A percentile compares a stretch with the other conserved stretches of the same genome.
These are phyloP conservation scores for Cassiopea andromeda DNA, from an alignment of 30 jellyfish, hydroid and myxozoan genomes.

Conservation along the genomic window DNA sequence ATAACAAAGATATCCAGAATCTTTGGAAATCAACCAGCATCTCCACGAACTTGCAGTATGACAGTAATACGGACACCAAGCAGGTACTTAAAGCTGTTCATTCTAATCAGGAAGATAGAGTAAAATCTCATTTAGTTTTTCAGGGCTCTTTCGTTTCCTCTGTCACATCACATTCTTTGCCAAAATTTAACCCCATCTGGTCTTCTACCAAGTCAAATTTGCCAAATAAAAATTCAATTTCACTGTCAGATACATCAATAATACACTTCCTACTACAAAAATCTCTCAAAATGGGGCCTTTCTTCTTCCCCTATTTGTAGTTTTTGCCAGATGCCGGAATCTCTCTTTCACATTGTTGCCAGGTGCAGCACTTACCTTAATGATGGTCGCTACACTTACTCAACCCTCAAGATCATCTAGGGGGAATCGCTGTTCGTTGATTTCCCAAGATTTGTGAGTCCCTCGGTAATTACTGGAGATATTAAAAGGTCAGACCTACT, in stretches of 20 bases:
- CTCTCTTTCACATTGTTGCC: slow-evolving; percentile 38
- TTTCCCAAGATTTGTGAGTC: too few species aligned
- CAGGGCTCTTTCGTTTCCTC: slow-evolving; percentile 21
- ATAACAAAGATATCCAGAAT: neutral
- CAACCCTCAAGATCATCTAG: neutral
- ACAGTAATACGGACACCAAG: slow-evolving; percentile 12
- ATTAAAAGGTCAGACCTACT: too few species aligned
- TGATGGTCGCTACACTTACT: slow-evolving; percentile 7
- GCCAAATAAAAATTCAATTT: slow-evolving; percentile 19
- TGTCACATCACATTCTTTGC: slow-evolving; percentile 5
- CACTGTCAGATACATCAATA: slow-evolving; percentile 16
- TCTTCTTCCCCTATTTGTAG: slow-evolving; percentile 6
- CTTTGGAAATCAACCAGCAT: slow-evolving; percentile 49
- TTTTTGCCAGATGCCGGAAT: slow-evolving; percentile 27
- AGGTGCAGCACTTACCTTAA: neutral
- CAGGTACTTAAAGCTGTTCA: slow-evolving; percentile 19
- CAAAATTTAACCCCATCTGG: neutral
- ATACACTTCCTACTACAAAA: slow-evolving; percentile 40
- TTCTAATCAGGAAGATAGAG: slow-evolving; percentile 7
- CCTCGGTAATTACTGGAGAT: too few species aligned
- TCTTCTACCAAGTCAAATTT: slow-evolving; percentile 3
- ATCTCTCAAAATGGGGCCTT: slow-evolving; percentile 2
- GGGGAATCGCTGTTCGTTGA: too few species aligned
- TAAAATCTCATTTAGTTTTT: neutral
- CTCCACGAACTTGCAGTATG: slow-evolving; percentile 29